phyloP scores from a whole-genome alignment of 2,888 invertebrate species.

The Fragum sueziense region DNA sequence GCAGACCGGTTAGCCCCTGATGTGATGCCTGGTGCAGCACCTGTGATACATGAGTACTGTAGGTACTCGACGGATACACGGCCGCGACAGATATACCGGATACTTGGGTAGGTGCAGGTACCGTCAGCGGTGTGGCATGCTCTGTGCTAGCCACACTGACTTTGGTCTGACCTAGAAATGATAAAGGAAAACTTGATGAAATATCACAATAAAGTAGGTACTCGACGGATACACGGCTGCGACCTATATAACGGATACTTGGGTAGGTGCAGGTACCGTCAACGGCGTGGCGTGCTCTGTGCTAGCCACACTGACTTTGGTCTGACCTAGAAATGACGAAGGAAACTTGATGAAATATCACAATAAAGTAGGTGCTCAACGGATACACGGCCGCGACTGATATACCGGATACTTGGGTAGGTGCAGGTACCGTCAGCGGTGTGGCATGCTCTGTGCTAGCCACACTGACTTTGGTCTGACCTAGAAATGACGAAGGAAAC shows the following conservation, averaged over 20 bases:
- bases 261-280: constrained; percentile 1
- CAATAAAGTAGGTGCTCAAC: constrained; percentile 51
- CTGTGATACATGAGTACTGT: constrained; percentile 58
- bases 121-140: constrained; percentile 1
- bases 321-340: neutral
- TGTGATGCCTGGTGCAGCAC: constrained; percentile 50
- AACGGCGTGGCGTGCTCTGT: constrained; percentile 19
- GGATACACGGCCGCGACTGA: constrained; percentile 59
- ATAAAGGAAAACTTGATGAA: too few species aligned
- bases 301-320: constrained; percentile 22
- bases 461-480: constrained; percentile 21
- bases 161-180: constrained; percentile 18
- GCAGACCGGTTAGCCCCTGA: constrained; percentile 16
- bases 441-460: constrained; percentile 16
- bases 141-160: constrained; percentile 18
- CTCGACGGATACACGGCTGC: constrained; percentile 60
- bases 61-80: constrained; percentile 58
- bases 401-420: constrained; percentile 27
- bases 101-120: constrained; percentile 8
- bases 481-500: neutral
- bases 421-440: neutral
- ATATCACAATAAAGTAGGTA: too few species aligned
- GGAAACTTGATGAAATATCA: too few species aligned
- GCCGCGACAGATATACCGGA: constrained; percentile 47
- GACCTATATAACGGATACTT: constrained; percentile 33